Evolutionary conservation across 2,113 vertebrate genomes (phyloP), one percentile per base, ranked within the genome.

Genomic region (Bagarius yarrelli): DNA sequence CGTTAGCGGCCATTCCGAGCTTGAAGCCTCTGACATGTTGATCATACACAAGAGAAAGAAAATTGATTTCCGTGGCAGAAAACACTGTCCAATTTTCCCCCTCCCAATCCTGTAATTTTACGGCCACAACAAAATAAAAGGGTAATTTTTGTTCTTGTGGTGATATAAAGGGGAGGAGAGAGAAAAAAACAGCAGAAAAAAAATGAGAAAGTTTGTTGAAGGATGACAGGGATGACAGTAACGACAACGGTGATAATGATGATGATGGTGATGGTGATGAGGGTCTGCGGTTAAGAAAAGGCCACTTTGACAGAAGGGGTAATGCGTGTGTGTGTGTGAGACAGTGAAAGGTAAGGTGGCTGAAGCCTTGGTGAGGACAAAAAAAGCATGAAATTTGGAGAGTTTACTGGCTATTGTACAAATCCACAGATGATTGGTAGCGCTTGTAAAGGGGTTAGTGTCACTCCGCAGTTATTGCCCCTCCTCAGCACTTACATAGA

Each of bases 111-210:
- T 95, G 95, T 97, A 97, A 99, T 98, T 99, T 96, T 95, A 97
- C 94, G 94, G 95, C 95, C 95, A 95, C 95, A 95, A 97, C 95
- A 98, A 97, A 98, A 98, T 98, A 96, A 97, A 97, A 95, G 96
- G 95, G 95, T 97, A 94, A 96, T 98, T 98, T 98, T 93, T 97
- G 94, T 94, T 94, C 93, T 96, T 95, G 91, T 70, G 67, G 44
- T 50, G 67, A 70, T 70, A 70, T 70, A 92, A 91, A n/a, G 88
- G 89, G 84, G 90, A 88, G 64, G 47, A 74, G 64, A 94, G 94
- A 94, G 11, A 40, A 25, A 25, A 47, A 50, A 50, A 50, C n/a
- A 69, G 66, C 36, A 47, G 94, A 90, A 92, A 93, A 90, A 93
- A 94, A 86, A 75, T 94, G 94, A 92, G 94, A 91, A 93, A 93